Evolutionary conservation across 2,113 vertebrate genomes (phyloP).

Genomic region (Petromus typicus): DNA sequence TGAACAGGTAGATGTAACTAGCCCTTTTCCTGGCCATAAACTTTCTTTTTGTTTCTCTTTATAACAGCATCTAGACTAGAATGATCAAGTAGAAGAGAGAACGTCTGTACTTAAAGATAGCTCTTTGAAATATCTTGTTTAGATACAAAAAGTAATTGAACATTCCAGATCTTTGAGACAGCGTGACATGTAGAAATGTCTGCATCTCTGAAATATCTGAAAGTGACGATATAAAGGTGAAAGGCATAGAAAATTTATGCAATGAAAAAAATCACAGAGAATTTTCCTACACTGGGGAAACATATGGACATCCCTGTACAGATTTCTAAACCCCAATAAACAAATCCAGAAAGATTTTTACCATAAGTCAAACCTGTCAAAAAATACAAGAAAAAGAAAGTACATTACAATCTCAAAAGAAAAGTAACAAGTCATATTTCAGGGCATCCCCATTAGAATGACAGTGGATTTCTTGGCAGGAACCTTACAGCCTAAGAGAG

Average conservation of each 20-base stretch:
- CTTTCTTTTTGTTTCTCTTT: slow-evolving; percentile 34
- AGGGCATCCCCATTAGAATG: background rate
- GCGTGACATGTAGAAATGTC: background rate
- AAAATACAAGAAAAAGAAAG: background rate
- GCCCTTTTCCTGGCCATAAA: background rate
- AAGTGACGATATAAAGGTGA: background rate
- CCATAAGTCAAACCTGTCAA: background rate
- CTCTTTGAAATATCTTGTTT: background rate
- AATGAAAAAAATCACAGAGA: background rate
- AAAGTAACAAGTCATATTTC: background rate
- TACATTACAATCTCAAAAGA: background rate
- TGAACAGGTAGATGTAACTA: slow-evolving; percentile 2
- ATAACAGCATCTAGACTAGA: background rate
- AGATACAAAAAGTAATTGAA: background rate
- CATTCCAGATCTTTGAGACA: background rate
- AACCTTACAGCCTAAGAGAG: background rate
- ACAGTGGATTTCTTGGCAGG: background rate
- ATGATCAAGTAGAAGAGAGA: background rate
- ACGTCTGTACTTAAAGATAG: background rate
- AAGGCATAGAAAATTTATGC: background rate
- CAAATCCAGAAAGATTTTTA: background rate
- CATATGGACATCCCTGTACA: background rate
- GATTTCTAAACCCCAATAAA: background rate
- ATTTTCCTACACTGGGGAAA: background rate
- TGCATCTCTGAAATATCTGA: background rate